Conservation (phyloP, 2,797 vertebrate genomes). For the Epinephelus malabaricus region DNA sequence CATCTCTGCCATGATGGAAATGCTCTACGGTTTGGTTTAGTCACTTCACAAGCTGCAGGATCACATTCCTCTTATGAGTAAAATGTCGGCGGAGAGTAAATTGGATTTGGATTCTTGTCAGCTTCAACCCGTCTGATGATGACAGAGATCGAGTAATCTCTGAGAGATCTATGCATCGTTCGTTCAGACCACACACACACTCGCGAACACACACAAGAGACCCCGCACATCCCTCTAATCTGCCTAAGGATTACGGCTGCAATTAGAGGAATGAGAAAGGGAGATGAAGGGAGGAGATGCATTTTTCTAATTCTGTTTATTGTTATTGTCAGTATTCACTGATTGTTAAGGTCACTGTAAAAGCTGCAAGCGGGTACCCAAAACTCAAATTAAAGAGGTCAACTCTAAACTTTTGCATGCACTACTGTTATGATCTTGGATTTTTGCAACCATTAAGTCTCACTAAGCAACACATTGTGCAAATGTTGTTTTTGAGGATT, state of each 20-base stretch:
- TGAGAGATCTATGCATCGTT: slow-evolving; percentile 40
- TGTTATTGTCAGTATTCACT: slow-evolving; percentile 1
- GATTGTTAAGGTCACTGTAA: neutral
- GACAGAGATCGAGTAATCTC: slow-evolving; percentile 61
- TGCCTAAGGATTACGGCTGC: slow-evolving; percentile 61
- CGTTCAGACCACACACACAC: slow-evolving; percentile 44
- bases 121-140: slow-evolving; percentile 42
- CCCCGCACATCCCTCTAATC: slow-evolving; percentile 64
- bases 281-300: slow-evolving; percentile 17
- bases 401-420: neutral
- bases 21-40: slow-evolving; percentile 2
- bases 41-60: slow-evolving; percentile 16
- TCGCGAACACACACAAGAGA: slow-evolving; percentile 26
- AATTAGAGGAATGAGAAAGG: slow-evolving; percentile 72
- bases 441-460: too few relatives aligned
- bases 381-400: too few relatives aligned
- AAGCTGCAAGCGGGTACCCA: neutral
- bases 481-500: neutral
- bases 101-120: slow-evolving; percentile 63
- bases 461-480: neutral
- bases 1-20: neutral
- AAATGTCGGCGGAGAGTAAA: slow-evolving; percentile 32
- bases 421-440: neutral
- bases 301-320: slow-evolving; percentile 22
- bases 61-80: slow-evolving; percentile 27